Evolutionary conservation across 2,888 invertebrate species (phyloP).

Genomic region (Bedellia somnulentella): DNA sequence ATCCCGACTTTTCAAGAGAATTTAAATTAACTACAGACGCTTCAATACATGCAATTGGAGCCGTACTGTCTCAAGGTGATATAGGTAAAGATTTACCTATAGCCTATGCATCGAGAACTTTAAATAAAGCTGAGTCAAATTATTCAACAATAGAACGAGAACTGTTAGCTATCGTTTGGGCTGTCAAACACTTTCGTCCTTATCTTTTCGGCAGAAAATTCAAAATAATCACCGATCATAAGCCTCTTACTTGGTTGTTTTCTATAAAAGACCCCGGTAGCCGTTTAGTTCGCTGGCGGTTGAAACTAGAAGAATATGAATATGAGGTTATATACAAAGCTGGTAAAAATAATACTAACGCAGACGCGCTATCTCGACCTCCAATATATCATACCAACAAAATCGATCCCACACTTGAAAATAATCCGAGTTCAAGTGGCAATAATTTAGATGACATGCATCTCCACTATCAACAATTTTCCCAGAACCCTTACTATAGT

Average conservation of each 20-base stretch:
- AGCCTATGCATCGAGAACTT: no score
- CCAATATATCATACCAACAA: slow-evolving; percentile 6
- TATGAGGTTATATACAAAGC: slow-evolving; percentile 17
- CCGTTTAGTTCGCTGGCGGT: slow-evolving; percentile 17
- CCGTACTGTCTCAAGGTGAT: neutral
- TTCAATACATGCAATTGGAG: no score
- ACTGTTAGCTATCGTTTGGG: no score
- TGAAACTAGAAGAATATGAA: slow-evolving; percentile 18
- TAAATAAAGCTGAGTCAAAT: slow-evolving; percentile 1
- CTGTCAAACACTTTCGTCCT: no score
- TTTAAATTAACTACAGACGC: no score
- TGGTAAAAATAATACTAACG: slow-evolving; percentile 16
- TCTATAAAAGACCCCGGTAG: slow-evolving; percentile 16
- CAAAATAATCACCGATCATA: no score
- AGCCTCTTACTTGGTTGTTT: no score
- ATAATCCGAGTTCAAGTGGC: neutral
- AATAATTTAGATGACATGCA: neutral
- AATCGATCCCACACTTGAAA: neutral
- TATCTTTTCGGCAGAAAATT: no score
- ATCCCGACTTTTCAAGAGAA: slow-evolving; percentile 12
- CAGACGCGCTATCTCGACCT: slow-evolving; percentile 13
- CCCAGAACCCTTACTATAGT: neutral
- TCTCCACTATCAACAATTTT: neutral
- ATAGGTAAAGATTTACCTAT: neutral
- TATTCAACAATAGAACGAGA: slow-evolving; percentile 14